Evolutionary conservation across 2,888 invertebrate genomes (phyloP).

Genomic region (Belgica antarctica): DNA sequence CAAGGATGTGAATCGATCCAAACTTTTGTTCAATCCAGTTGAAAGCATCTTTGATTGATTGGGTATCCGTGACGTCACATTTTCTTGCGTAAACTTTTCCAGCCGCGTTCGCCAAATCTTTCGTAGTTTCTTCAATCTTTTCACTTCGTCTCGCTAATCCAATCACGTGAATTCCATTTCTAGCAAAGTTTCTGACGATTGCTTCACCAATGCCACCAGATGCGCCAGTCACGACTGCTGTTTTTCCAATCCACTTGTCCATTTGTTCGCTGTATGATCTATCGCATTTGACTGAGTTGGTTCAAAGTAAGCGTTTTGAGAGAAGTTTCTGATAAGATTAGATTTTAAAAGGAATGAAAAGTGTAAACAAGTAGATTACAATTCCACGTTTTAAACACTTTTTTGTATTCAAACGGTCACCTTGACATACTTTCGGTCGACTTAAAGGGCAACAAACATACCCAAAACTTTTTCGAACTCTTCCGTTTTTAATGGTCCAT

Average conservation of each 20-base stretch:
- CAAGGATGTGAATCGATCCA: constrained; percentile 55
- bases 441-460: too few relatives aligned
- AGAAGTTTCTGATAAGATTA: too few relatives aligned
- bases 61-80: constrained; percentile 49
- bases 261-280: too few relatives aligned
- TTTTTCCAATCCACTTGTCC: neutral
- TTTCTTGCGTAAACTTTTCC: constrained; percentile 51
- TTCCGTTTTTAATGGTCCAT: too few relatives aligned
- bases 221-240: neutral
- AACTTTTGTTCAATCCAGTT: constrained; percentile 49
- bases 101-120: neutral
- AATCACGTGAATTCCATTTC: constrained; percentile 53
- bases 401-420: too few relatives aligned
- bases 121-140: constrained; percentile 48
- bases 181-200: neutral
- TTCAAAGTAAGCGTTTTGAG: too few relatives aligned
- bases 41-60: constrained; percentile 48
- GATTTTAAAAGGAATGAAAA: too few relatives aligned
- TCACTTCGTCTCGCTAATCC: constrained; percentile 54
- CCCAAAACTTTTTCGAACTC: too few relatives aligned
- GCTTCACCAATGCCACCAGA: neutral
- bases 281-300: too few relatives aligned
- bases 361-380: too few relatives aligned
- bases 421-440: too few relatives aligned
- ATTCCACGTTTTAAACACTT: too few relatives aligned